Base-by-base conservation (phyloP, 2,888 invertebrate genomes). In the Diaprepes abbreviatus region DNA sequence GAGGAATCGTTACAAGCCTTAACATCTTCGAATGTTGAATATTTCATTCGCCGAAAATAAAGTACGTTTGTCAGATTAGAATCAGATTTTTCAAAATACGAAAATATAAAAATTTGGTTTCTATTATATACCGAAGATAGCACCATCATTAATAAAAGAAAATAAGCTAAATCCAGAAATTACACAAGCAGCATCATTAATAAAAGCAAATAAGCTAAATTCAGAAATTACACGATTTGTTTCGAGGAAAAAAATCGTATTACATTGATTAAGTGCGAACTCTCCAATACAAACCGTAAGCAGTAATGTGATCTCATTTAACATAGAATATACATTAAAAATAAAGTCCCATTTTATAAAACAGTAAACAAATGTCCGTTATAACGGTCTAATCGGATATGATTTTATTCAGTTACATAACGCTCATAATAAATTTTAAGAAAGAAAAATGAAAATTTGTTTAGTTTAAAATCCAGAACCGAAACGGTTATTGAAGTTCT, bases 401-500 rank as follows among this genome's bases (percentile, higher is more conserved):
- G 21, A 50, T 50, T 50, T 50, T 50, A 17, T 50, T 43, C 3
- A 12, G 2, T 16, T 12, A 10, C 43, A 43, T 9, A 43, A 43
- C n/a, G 6, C 14, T 12, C 43, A 43, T n/a, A 19, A 43, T 43
- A 3, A 9, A 43, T 43, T 43, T 43, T n/a, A 43, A 43, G 7
- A 1, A 14, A 4, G 9, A 33, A n/a, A n/a, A n/a, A n/a, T n/a
- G 2, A 33, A 5, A 12, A 43, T 12, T 43, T 9, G 60, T 67
- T 38, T 14, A 33, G 66, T 52, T 28, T 72, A 12, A 36, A 52
- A 10, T 70, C 74, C 17, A 57, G 72, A 31, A 68, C 67, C 10
- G 74, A 75, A 73, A 70, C 72, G 10, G 14, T 74, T 16, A 58
- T 75, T 31, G 59, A 75, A 67, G 60, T 75, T 6, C 43, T 66